Percentiles rank a stretch among this genome's conserved stretches.
phyloP scores from a whole-genome alignment of 2,888 invertebrate species.

The Callosobruchus maculatus region DNA sequence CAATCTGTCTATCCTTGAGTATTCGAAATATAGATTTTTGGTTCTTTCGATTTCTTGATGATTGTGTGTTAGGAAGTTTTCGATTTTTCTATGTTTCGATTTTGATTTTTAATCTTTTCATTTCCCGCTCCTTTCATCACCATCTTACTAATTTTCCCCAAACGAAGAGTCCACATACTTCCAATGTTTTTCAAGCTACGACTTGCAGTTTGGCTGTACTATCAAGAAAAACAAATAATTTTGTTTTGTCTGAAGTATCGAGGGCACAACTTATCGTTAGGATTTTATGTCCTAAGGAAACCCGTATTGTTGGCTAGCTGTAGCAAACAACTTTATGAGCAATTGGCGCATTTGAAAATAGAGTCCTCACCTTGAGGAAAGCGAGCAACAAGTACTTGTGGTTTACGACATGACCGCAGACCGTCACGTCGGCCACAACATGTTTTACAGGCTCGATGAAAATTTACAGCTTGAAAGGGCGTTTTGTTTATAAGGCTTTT shows the following conservation, averaged over 20 bases:
- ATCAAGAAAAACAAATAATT: not conserved
- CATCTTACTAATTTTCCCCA: too few relatives aligned
- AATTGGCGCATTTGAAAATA: not conserved
- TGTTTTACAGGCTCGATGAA: not conserved
- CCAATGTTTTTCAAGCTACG: too few relatives aligned
- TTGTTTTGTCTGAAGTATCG: not conserved
- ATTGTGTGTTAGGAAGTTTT: too few relatives aligned
- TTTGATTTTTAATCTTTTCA: too few relatives aligned
- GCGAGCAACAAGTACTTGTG: not conserved
- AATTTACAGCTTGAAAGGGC: not conserved
- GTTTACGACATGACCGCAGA: not conserved
- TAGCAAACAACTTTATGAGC: not conserved
- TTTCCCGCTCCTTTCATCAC: too few relatives aligned
- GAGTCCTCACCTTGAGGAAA: not conserved
- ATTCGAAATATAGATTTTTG: too few relatives aligned
- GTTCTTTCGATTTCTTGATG: too few relatives aligned
- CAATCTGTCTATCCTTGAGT: too few relatives aligned
- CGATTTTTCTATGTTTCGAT: too few relatives aligned
- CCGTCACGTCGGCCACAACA: not conserved
- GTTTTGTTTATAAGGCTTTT: not conserved
- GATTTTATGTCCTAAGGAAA: not conserved
- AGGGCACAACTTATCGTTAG: not conserved
- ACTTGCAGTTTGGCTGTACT: too few relatives aligned
- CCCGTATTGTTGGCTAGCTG: not conserved
- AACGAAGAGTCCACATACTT: too few relatives aligned